phyloP scores from a whole-genome alignment of 2,888 invertebrate genomes.

The Hybos culiciformis region DNA sequence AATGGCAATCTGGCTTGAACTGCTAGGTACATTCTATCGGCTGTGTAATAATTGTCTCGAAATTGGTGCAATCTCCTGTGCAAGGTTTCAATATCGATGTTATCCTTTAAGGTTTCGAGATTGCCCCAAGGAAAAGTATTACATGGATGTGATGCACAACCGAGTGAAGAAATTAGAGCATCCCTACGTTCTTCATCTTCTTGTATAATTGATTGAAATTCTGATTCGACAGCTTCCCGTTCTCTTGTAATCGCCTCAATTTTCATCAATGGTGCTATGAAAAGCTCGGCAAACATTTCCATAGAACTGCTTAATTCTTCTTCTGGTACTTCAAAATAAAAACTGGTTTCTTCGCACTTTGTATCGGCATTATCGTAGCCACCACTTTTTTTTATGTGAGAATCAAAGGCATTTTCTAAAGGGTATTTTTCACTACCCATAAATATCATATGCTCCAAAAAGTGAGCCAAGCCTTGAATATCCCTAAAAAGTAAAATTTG shows the following conservation, averaged over 20 bases:
- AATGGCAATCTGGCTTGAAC: constrained; percentile 48
- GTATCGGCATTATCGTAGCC: constrained; percentile 81
- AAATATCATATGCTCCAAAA: constrained; percentile 83
- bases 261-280: constrained; percentile 73
- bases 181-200: constrained; percentile 62
- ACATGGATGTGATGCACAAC: constrained; percentile 53
- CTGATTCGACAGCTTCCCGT: constrained; percentile 77
- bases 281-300: constrained; percentile 74
- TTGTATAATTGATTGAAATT: constrained; percentile 68
- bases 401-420: constrained; percentile 71
- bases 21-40: constrained; percentile 76
- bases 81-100: constrained; percentile 50
- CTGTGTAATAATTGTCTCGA: constrained; percentile 64
- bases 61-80: constrained; percentile 60
- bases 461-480: constrained; percentile 74
- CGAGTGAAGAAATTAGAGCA: constrained; percentile 54
- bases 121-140: constrained; percentile 79
- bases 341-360: constrained; percentile 73
- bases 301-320: constrained; percentile 60
- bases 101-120: constrained; percentile 53
- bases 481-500: no score
- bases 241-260: constrained; percentile 76
- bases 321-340: constrained; percentile 79
- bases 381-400: constrained; percentile 68
- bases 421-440: constrained; percentile 88